Base-by-base conservation (phyloP, 2,113 vertebrate species). In the Neopipo cinnamomea region DNA sequence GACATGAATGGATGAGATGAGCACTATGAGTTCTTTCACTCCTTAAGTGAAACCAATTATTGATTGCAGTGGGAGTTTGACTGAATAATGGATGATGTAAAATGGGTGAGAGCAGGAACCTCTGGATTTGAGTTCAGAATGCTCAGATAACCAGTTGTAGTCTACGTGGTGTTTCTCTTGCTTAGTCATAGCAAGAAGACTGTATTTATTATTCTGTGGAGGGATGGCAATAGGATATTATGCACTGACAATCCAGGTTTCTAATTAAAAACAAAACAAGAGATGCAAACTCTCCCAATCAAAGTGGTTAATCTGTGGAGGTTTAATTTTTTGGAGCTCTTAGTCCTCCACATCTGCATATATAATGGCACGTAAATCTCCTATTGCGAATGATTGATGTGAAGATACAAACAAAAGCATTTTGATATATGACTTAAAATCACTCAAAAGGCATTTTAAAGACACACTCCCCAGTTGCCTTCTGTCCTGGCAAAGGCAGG, bases 181-280 rank as follows among this genome's bases (percentile, higher is more conserved):
- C 63, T 88, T 41, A 78, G 35, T 30, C 55, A 35, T 11, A 37
- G 65, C 65, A 50, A 41, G 68, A 14, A 15, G 52, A 6, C 14
- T 25, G 22, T 17, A 5, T 37, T 96, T 76, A 5, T 81, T 61
- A 58, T 66, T 82, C 62, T 91, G 55, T 14, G 62, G 49, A 67
- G 58, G 73, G 70, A 10, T 5, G 35, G 25, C 53, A 73, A 33
- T 41, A 70, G 71, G 85, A 17, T 75, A 49, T 76, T 85, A 13
- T 5, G 3, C 71, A 56, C 82, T 70, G 85, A 25, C n/a, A 58
- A 23, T 39, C 67, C 56, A 18, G 52, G 35, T 76, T 79, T 74
- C 49, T 82, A 88, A 93, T 93, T 66, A 88, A 85, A 85, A 89
- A 42, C 11, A 56, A 56, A 91, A 76, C 87, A 71, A 58, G 68